Conservation (phyloP, 2,113 vertebrate species). For the Myrmecophaga tridactyla region DNA sequence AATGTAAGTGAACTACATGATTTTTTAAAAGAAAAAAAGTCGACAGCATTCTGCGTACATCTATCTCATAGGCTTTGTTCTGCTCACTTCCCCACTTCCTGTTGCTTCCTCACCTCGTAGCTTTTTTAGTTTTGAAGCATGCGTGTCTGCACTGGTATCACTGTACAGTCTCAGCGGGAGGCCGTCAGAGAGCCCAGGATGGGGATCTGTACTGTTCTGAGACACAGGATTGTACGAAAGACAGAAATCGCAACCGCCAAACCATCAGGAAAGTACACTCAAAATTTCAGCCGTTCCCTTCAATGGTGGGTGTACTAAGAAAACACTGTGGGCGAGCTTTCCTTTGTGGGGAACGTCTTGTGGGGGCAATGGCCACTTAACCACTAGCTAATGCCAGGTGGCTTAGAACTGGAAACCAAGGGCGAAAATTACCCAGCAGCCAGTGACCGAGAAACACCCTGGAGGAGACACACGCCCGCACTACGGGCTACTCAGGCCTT, state of each 20-base stretch:
- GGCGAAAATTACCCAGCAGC: background rate
- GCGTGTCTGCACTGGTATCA: background rate
- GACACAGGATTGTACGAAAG: slow-evolving; percentile 17
- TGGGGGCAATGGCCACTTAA: slow-evolving; percentile 58
- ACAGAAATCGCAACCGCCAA: slow-evolving; percentile 53
- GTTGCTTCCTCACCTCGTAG: slow-evolving; percentile 66
- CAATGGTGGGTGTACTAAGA: slow-evolving; percentile 30
- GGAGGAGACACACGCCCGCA: background rate
- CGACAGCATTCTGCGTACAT: slow-evolving; percentile 66
- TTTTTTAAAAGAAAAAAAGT: slow-evolving; percentile 49
- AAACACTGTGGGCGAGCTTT: slow-evolving; percentile 54
- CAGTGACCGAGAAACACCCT: slow-evolving; percentile 33
- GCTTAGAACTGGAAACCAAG: slow-evolving; percentile 20
- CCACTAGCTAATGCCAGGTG: slow-evolving; percentile 6
- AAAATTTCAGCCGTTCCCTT: background rate
- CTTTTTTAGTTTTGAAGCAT: slow-evolving; percentile 68
- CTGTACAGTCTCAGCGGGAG: background rate
- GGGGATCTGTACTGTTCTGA: background rate
- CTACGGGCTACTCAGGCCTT: background rate
- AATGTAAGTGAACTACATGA: slow-evolving; percentile 2
- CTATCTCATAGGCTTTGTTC: slow-evolving; percentile 56
- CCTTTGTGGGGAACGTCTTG: slow-evolving; percentile 35
- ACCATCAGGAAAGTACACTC: slow-evolving; percentile 72
- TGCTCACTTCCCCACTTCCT: slow-evolving; percentile 79
- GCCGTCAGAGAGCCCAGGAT: background rate